Evolutionary conservation across 2,888 invertebrate species (phyloP).

Genomic region (Pammene aurita): DNA sequence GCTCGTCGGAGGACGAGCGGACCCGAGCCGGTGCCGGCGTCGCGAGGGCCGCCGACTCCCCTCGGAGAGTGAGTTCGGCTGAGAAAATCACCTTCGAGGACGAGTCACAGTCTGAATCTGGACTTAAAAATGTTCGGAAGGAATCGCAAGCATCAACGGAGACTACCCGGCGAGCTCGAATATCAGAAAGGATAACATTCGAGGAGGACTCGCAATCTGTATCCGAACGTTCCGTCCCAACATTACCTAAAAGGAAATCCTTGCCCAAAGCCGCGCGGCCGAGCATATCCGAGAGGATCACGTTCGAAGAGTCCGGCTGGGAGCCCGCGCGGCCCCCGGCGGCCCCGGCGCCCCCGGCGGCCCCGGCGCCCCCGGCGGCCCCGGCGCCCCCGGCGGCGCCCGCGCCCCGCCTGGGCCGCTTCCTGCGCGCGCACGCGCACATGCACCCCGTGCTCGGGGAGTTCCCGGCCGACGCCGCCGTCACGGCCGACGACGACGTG

Average conservation of each 20-base stretch:
- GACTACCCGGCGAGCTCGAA: background rate
- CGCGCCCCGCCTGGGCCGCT: constrained; percentile 18
- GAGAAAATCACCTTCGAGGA: background rate
- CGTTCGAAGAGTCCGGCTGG: constrained; percentile 6
- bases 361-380: background rate
- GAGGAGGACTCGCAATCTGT: constrained; percentile 8
- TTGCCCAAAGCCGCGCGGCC: background rate
- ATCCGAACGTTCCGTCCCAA: background rate
- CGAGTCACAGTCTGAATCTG: background rate
- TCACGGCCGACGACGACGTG: constrained; percentile 30
- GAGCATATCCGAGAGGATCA: constrained; percentile 18
- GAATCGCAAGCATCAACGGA: background rate
- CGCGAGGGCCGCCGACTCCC: background rate
- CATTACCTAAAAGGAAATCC: background rate
- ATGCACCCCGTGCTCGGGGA: background rate
- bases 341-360: constrained; percentile 9
- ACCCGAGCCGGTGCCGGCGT: constrained; percentile 26
- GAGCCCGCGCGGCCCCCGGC: constrained; percentile 8
- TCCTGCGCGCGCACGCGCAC: constrained; percentile 30
- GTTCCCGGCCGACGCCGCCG: constrained; percentile 37
- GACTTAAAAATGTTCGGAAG: background rate
- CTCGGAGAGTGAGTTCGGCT: background rate
- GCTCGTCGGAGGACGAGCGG: constrained; percentile 42
- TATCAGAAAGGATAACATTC: constrained; percentile 13
- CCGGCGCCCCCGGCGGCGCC: background rate